Evolutionary conservation across 2,888 invertebrate genomes (phyloP).

Genomic region (Darwinula stevensoni): DNA sequence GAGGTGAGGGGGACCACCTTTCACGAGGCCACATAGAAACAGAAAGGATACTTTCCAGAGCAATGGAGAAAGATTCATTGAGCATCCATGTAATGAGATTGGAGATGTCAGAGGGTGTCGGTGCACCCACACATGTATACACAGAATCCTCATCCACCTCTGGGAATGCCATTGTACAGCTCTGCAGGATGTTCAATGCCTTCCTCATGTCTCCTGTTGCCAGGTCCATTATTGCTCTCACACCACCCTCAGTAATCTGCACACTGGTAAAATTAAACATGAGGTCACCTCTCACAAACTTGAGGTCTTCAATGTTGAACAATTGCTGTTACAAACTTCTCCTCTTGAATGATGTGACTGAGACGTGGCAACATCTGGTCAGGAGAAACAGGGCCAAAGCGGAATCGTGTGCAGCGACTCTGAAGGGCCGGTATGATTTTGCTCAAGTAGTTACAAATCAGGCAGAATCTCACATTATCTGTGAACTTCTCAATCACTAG

Average conservation of each 20-base stretch:
- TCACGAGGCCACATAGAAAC: background rate
- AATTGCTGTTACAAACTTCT: slow-evolving; percentile 28
- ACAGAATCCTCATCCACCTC: slow-evolving; percentile 64
- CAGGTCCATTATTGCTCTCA: slow-evolving; percentile 54
- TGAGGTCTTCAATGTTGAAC: slow-evolving; percentile 3
- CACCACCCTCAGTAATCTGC: slow-evolving; percentile 53
- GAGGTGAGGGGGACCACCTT: background rate
- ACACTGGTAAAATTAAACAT: slow-evolving; percentile 26
- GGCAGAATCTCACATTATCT: slow-evolving; percentile 89
- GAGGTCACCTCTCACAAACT: background rate
- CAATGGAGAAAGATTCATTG: slow-evolving; percentile 37
- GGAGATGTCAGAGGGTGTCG: slow-evolving; percentile 58
- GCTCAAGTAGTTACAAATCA: slow-evolving; percentile 92
- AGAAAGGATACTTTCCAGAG: slow-evolving; percentile 52
- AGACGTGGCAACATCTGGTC: slow-evolving; percentile 69
- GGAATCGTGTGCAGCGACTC: slow-evolving; percentile 83
- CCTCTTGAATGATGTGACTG: slow-evolving; percentile 45
- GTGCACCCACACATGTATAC: slow-evolving; percentile 90
- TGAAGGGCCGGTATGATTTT: slow-evolving; percentile 97
- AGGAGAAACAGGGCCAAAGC: slow-evolving; percentile 64
- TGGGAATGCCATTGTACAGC: slow-evolving; percentile 74
- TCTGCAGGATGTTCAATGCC: slow-evolving; percentile 83
- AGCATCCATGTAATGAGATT: slow-evolving; percentile 59
- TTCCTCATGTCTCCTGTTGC: slow-evolving; percentile 94
- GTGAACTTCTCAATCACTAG: slow-evolving; percentile 76